Percentiles rank a stretch among this genome's conserved stretches.
These are phyloP conservation scores for Anolis carolinensis DNA, from an alignment of 2,113 vertebrate genomes.

Conservation along the genomic window DNA sequence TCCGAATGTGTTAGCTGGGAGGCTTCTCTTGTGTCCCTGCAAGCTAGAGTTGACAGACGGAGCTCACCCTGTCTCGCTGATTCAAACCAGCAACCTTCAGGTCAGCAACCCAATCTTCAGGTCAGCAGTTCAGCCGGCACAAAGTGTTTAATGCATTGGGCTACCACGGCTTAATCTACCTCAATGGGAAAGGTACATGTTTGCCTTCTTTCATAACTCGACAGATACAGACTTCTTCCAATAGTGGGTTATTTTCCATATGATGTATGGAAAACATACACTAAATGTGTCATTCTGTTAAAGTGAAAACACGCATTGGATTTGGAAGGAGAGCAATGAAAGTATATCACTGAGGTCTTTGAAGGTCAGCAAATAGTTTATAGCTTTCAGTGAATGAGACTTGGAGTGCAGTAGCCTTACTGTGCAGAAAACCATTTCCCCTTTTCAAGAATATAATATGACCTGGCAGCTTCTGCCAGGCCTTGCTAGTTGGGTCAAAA, in stretches of 20 bases:
- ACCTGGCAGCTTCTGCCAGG: constrained; percentile 65
- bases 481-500: constrained; percentile 50
- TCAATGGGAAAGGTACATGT: neutral
- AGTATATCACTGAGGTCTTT: neutral
- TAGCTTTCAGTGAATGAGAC: constrained; percentile 17
- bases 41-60: too few relatives aligned
- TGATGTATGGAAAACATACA: neutral
- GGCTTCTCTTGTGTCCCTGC: too few relatives aligned
- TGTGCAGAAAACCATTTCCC: constrained; percentile 34
- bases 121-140: too few relatives aligned
- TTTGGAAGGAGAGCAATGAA: neutral
- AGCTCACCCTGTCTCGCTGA: too few relatives aligned
- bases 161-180: too few relatives aligned
- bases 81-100: too few relatives aligned
- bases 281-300: neutral
- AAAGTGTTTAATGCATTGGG: too few relatives aligned
- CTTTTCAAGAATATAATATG: constrained; percentile 60
- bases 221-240: neutral
- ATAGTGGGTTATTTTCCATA: neutral
- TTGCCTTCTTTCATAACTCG: neutral
- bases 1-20: too few relatives aligned
- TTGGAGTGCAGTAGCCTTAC: neutral
- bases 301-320: neutral
- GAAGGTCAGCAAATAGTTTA: constrained; percentile 6
- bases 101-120: too few relatives aligned